These are phyloP conservation scores for Poecilia velifera DNA, from an alignment of 2,797 vertebrate genomes.

Conservation along the genomic window DNA sequence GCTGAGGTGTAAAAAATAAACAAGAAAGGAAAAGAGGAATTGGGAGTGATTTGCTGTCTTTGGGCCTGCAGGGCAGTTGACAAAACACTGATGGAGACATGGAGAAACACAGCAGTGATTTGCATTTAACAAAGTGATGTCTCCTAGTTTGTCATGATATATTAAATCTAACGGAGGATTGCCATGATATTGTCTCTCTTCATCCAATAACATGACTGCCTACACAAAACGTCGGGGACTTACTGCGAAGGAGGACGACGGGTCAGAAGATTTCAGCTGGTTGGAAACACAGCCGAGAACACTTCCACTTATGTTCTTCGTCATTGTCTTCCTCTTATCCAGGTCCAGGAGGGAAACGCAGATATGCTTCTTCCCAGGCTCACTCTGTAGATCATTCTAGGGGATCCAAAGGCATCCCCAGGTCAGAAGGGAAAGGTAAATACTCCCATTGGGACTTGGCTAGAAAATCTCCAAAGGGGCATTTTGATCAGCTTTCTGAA, in stretches of 20 bases:
- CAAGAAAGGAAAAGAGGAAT: constrained; percentile 66
- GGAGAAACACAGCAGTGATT: constrained; percentile 74
- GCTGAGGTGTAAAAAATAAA: constrained; percentile 67
- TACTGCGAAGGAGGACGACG: constrained; percentile 45
- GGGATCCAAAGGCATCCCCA: neutral
- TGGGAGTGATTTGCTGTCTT: constrained; percentile 75
- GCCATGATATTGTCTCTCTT: constrained; percentile 59
- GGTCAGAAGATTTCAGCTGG: constrained; percentile 42
- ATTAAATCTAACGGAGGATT: constrained; percentile 75
- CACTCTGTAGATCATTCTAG: neutral
- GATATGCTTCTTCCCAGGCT: neutral
- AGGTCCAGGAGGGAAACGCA: neutral
- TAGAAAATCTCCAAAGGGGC: neutral
- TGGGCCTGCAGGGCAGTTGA: constrained; percentile 78
- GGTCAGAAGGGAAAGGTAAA: neutral
- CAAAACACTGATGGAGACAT: constrained; percentile 82
- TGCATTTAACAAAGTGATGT: constrained; percentile 83
- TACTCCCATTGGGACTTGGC: neutral
- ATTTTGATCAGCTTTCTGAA: neutral
- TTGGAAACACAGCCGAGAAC: constrained; percentile 38
- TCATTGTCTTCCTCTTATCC: neutral
- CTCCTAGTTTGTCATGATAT: constrained; percentile 80
- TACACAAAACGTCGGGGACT: constrained; percentile 45
- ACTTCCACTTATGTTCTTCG: too few species aligned
- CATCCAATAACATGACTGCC: constrained; percentile 72